Base-by-base conservation (phyloP, 2,888 invertebrate genomes). In the Cataglyphis livida region DNA sequence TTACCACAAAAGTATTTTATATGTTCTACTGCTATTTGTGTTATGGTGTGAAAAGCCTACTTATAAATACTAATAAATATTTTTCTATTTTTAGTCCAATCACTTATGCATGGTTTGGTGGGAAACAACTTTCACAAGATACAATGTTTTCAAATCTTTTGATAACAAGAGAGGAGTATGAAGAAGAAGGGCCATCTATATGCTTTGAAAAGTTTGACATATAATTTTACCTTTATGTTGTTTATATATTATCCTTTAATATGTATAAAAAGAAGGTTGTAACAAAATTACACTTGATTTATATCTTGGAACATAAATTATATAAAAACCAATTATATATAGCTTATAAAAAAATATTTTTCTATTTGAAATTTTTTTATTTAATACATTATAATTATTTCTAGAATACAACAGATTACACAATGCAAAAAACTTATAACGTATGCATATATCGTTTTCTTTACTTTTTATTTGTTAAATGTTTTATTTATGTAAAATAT, bases 41-140 rank as follows among this genome's bases (percentile, higher is more conserved):
- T 68, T 64, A 21, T 28, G 18, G 62, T 59, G 1, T 18, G 0
- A 51, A 79, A 38, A 66, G 5, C 12, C 7, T 35, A 44, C 12
- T 75, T 35, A 48, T 10, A 9, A 75, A 54, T 35, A 44, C 12
- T 75, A 44, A 59, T 15, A 9, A 75, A 54, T 70, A 38, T 61
- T 3, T 54, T 62, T 32, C n/a, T 44, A 59, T 68, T 90, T 88
- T 61, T 84, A 97, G 98, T 92, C 98, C 99, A 0, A 94, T 97
- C 3, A 96, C 97, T 0, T 98, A 98, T 94, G 96, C 98, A 0
- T 99, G 99, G 99, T 96, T 97, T 91, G 99, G 99, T 4, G 99
- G 98, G 0, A 97, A 96, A 88, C 94, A 96, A 62, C 95, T 99
- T 61, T 96, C 98, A 4, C 95, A 96, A 89, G 97, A 97, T 93